phyloP scores from a whole-genome alignment of 1,140 invertebrate species.

The Ptiloglossa arizonensis region DNA sequence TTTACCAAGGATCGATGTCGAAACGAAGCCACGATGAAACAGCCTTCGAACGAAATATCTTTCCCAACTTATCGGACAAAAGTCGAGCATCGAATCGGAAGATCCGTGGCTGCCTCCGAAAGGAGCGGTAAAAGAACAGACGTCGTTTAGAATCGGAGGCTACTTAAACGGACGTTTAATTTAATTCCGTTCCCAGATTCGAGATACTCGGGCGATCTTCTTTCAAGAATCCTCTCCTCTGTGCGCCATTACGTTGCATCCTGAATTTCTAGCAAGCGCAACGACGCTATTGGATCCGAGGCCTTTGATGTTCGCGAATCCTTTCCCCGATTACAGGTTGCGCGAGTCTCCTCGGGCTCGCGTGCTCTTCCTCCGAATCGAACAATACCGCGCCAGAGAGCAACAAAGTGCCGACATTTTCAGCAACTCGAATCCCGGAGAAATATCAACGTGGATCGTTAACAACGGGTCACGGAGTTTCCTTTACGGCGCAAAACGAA shows the following conservation, averaged over 20 bases:
- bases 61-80: not conserved
- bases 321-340: conserved; percentile 19
- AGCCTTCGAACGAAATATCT: not conserved
- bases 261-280: conserved; percentile 24
- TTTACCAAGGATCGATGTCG: no score
- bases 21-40: no score
- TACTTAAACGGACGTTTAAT: conserved; percentile 40
- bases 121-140: not conserved
- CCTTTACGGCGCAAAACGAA: no score
- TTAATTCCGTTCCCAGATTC: conserved; percentile 12
- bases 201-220: not conserved
- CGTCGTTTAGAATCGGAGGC: conserved; percentile 10
- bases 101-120: not conserved
- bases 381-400: no score
- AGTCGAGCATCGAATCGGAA: not conserved
- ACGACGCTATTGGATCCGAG: conserved; percentile 34
- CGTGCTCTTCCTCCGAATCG: not conserved
- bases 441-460: conserved; percentile 29
- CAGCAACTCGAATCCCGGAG: not conserved
- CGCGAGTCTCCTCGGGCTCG: not conserved
- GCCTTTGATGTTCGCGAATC: conserved; percentile 57
- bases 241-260: conserved; percentile 7
- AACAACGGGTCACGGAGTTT: no score
- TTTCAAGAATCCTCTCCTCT: conserved; percentile 5
- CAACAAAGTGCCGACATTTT: no score